phyloP scores from a whole-genome alignment of 1,140 invertebrate species.

The Theocolax elegans region DNA sequence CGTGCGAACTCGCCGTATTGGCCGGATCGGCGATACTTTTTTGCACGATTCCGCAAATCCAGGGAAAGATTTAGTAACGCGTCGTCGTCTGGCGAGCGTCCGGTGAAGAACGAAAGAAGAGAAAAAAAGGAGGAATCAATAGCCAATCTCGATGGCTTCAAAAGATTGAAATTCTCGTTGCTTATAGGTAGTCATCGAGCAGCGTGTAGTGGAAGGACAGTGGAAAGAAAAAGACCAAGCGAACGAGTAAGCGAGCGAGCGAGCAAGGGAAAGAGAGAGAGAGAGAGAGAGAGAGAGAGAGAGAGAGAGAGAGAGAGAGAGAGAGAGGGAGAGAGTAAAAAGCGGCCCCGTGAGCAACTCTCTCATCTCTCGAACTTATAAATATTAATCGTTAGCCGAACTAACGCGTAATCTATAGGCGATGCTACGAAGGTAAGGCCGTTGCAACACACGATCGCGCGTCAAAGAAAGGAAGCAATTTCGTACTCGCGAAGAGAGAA shows the following conservation, averaged over 20 bases:
- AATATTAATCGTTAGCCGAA: slow-evolving; percentile 41
- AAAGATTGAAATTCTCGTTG: slow-evolving; percentile 10
- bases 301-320: background rate
- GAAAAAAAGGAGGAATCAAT: slow-evolving; percentile 13
- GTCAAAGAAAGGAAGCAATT: slow-evolving; percentile 45
- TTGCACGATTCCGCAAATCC: too few species aligned
- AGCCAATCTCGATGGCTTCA: slow-evolving; percentile 18
- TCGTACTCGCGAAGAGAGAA: slow-evolving; percentile 25
- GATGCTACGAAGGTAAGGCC: background rate
- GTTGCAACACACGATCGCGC: background rate
- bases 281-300: background rate
- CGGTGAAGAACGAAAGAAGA: background rate
- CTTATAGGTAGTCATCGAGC: background rate
- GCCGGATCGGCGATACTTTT: too few species aligned
- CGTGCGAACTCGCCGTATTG: too few species aligned
- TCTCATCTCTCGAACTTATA: slow-evolving; percentile 24
- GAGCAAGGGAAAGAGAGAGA: background rate
- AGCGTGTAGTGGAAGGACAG: background rate
- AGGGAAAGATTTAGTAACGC: too few species aligned
- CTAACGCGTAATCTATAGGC: slow-evolving; percentile 18
- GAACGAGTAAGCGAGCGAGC: background rate
- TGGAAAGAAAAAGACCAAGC: background rate
- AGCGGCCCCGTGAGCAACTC: background rate
- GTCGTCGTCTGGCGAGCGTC: background rate
- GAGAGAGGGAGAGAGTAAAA: slow-evolving; percentile 24